phyloP scores from a whole-genome alignment of 2,113 vertebrate genomes.

The Pelvicachromis taeniatus region DNA sequence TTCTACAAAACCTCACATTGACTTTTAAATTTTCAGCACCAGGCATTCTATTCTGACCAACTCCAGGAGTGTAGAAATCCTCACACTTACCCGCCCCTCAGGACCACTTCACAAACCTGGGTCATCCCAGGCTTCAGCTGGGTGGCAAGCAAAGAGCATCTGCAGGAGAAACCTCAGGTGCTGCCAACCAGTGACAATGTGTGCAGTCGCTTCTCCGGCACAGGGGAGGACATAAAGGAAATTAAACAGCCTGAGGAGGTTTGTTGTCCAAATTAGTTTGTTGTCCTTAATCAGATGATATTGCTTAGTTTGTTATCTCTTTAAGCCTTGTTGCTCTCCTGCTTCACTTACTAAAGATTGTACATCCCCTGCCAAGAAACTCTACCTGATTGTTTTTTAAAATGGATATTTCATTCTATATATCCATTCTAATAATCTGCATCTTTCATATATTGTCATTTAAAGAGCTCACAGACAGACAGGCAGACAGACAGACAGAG shows the following conservation, averaged over 20 bases:
- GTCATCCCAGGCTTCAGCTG: conserved; percentile 62
- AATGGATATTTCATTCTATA: background rate
- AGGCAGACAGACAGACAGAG: background rate
- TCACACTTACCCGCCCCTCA: conserved; percentile 66
- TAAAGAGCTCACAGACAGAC: background rate
- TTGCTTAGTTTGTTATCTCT: background rate
- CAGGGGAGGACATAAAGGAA: conserved; percentile 71
- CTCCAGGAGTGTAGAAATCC: conserved; percentile 59
- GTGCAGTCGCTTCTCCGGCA: conserved; percentile 56
- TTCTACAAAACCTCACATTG: background rate
- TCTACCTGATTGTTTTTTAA: background rate
- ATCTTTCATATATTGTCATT: background rate
- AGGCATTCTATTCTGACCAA: conserved; percentile 35
- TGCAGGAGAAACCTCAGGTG: conserved; percentile 41
- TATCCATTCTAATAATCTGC: background rate
- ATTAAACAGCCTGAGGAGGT: conserved; percentile 64
- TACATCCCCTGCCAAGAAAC: background rate
- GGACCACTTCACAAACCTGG: conserved; percentile 65
- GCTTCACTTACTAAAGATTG: background rate
- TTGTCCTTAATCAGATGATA: background rate
- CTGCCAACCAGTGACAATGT: conserved; percentile 50
- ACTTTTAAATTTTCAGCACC: conserved; percentile 32
- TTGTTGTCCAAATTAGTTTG: conserved; percentile 40
- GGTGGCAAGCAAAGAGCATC: conserved; percentile 63
- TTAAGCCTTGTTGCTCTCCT: background rate